Evolutionary conservation across 2,888 invertebrate genomes (phyloP).

Genomic region (Scrobipalpa atriplicella): DNA sequence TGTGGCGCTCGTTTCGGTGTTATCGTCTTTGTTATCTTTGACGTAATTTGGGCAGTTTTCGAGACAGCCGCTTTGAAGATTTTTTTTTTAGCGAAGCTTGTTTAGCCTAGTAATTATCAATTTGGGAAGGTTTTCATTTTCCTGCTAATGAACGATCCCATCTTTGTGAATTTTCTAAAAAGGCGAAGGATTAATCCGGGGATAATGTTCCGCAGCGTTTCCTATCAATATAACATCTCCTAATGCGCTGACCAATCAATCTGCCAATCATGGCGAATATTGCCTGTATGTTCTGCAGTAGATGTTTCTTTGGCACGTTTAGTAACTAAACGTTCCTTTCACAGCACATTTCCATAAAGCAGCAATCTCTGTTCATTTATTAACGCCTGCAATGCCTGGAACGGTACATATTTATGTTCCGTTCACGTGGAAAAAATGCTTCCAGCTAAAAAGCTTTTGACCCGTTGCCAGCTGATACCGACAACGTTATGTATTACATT

Average conservation of each 20-base stretch:
- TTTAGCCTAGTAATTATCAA: background rate
- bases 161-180: too few species aligned
- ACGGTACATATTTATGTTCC: constrained; percentile 2
- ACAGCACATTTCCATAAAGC: background rate
- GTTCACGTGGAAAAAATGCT: background rate
- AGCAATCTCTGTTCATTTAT: background rate
- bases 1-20: background rate
- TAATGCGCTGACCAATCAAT: too few species aligned
- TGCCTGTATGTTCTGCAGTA: too few species aligned
- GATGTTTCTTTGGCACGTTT: too few species aligned
- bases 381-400: constrained; percentile 8
- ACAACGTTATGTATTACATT: constrained; percentile 23
- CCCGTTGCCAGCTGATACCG: constrained; percentile 23
- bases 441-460: constrained; percentile 22
- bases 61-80: background rate
- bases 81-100: background rate
- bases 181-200: too few species aligned
- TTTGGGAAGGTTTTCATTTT: background rate
- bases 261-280: too few species aligned
- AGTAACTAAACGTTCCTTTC: background rate
- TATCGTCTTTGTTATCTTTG: background rate
- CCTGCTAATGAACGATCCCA: too few species aligned
- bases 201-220: too few species aligned
- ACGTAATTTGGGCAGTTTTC: background rate
- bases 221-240: too few species aligned